Base-by-base conservation (phyloP, 2,113 vertebrate species). In the Macroglossus sobrinus region DNA sequence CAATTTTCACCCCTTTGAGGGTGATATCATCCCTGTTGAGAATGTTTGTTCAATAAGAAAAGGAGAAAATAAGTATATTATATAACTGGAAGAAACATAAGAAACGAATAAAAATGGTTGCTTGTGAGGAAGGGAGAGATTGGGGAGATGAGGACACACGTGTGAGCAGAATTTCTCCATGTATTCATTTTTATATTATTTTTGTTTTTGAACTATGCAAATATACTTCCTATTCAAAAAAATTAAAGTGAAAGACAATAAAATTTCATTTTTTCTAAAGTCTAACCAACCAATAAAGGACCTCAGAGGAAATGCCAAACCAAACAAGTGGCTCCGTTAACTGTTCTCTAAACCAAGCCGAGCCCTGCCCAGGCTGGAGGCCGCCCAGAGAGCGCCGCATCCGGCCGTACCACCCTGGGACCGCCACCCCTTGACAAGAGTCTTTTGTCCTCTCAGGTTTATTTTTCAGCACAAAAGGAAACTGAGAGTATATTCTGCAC, bases 381-480 rank as follows among this genome's bases (percentile, higher is more conserved):
- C 72, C 13, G 33, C 26, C 81, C 24, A 22, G 64, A n/a, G 63
- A 43, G n/a, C 35, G 0, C 0, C 0, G 5, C 18, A 40, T 53
- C 90, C 68, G 4, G n/a, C 63, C 0, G 7, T 1, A 11, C n/a
- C 9, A 1, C 75, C 10, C 15, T 8, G 19, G 43, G 45, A 5
- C 61, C 33, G 74, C 71, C 0, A 4, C 26, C 59, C 45, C 21
- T n/a, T 50, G 24, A 11, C 30, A 50, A 38, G 61, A 35, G 40
- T 24, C 91, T 84, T 92, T 79, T 84, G 88, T 86, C 53, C 84
- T 79, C n/a, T 21, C 24, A 4, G 21, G 35, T 45, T 74, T 96
- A 75, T 45, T 86, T 89, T 75, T 84, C 64, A 84, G 79, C 63
- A 45, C 38, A 43, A 87, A 81, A 57, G 74, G 69, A 79, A 74